Evolutionary conservation across 1,140 invertebrate genomes (phyloP).

Genomic region (Myzus persicae): DNA sequence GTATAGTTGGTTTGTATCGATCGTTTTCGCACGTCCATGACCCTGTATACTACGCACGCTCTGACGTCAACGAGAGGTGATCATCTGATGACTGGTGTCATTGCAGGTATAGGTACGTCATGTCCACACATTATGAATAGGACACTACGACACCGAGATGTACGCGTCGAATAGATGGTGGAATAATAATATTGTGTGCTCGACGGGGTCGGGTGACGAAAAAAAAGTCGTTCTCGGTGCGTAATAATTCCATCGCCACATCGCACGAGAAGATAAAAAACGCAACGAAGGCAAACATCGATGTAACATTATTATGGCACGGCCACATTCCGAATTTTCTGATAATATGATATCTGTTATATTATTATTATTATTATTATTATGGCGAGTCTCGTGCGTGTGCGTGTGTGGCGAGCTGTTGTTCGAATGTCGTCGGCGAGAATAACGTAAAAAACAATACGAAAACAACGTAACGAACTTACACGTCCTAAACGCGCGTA

Average conservation of each 20-base stretch:
- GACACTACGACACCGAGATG: neutral
- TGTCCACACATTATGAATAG: too few species aligned
- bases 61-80: neutral
- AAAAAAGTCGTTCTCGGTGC: neutral
- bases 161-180: neutral
- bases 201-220: neutral
- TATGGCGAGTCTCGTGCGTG: neutral
- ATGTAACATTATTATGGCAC: slow-evolving; percentile 1
- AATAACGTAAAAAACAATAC: neutral
- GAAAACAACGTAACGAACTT: neutral
- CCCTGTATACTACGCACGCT: neutral
- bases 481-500: neutral
- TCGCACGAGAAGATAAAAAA: neutral
- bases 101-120: too few species aligned
- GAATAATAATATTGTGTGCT: neutral
- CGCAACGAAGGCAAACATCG: neutral
- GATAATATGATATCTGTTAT: neutral
- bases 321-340: neutral
- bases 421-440: too few species aligned
- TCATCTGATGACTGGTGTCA: too few species aligned
- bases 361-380: too few species aligned
- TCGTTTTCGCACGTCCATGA: neutral
- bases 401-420: neutral
- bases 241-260: neutral
- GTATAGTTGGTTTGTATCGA: neutral